These are phyloP conservation scores for Lasioglossum pauxillum DNA, from an alignment of 2,888 invertebrate genomes.

Conservation along the genomic window DNA sequence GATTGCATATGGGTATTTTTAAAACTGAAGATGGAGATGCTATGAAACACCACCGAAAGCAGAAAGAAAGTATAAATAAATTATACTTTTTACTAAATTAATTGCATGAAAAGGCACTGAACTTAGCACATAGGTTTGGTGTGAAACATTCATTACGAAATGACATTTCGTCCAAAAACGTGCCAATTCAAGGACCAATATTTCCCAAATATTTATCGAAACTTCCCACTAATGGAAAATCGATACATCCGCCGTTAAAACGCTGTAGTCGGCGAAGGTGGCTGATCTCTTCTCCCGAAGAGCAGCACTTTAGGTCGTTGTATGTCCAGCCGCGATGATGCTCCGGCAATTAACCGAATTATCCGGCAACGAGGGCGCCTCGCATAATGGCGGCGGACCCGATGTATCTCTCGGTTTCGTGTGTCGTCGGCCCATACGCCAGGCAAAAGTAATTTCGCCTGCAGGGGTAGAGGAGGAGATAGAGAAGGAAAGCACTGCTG, in stretches of 20 bases:
- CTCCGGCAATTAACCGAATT: conserved; percentile 80
- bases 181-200: not conserved
- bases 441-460: conserved; percentile 66
- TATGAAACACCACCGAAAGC: too few species aligned
- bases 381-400: conserved; percentile 54
- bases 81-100: too few species aligned
- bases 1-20: too few species aligned
- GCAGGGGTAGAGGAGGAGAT: conserved; percentile 14
- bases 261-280: not conserved
- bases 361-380: conserved; percentile 64
- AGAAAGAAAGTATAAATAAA: too few species aligned
- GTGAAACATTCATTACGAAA: too few species aligned
- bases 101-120: too few species aligned
- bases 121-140: too few species aligned
- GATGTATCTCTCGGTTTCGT: conserved; percentile 41
- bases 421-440: conserved; percentile 22
- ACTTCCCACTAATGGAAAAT: not conserved
- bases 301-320: conserved; percentile 40
- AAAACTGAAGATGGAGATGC: too few species aligned
- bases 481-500: conserved; percentile 49
- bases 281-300: conserved; percentile 13
- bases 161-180: not conserved
- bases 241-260: not conserved
- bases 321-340: conserved; percentile 26
- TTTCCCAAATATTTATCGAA: not conserved